phyloP scores from a whole-genome alignment of 1,140 invertebrate species.

The Metopolophium dirhodum region DNA sequence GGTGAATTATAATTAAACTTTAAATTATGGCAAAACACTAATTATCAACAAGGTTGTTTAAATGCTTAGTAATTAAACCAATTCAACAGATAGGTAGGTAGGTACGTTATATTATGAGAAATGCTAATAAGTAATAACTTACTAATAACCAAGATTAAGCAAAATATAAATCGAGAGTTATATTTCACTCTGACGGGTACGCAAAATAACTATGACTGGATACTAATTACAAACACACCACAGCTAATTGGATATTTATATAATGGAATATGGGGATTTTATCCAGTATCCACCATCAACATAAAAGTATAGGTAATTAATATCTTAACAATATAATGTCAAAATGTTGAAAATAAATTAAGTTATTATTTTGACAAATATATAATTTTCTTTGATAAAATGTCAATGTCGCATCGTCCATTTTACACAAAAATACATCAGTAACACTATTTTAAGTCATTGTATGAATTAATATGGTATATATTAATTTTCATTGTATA shows the following conservation, averaged over 20 bases:
- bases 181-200: neutral
- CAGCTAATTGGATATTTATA: neutral
- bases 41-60: neutral
- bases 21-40: neutral
- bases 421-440: neutral
- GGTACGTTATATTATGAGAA: neutral
- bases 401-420: neutral
- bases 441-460: neutral
- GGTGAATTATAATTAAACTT: neutral
- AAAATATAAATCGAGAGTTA: conserved; percentile 1
- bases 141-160: neutral
- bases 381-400: neutral
- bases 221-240: neutral
- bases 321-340: neutral
- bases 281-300: neutral
- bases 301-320: neutral
- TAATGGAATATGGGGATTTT: neutral
- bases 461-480: neutral
- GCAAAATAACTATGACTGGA: neutral
- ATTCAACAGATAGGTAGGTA: neutral
- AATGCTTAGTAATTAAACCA: neutral
- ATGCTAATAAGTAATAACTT: neutral
- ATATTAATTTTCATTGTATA: no score
- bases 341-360: neutral
- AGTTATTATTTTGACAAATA: neutral